Evolutionary conservation across 2,797 vertebrate genomes (phyloP).

Genomic region (Leptoclinus maculatus): DNA sequence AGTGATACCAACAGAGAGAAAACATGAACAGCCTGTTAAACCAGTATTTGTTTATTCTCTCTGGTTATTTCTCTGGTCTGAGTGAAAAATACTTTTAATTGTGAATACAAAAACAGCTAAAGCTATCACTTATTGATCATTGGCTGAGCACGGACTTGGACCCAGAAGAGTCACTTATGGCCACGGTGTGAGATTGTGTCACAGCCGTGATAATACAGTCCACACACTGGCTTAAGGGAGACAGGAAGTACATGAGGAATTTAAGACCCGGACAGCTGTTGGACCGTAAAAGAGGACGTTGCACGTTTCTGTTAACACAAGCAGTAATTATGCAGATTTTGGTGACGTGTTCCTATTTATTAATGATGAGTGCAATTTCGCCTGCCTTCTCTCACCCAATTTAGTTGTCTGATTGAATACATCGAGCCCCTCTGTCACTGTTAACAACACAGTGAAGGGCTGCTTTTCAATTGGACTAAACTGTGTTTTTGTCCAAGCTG

Average conservation of each 20-base stretch:
- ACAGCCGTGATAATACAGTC: conserved; percentile 65
- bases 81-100: not conserved
- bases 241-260: conserved; percentile 80
- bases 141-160: conserved; percentile 40
- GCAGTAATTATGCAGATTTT: not conserved
- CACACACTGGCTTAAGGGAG: conserved; percentile 72
- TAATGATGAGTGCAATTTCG: not conserved
- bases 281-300: not conserved
- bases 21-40: conserved; percentile 48
- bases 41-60: conserved; percentile 47
- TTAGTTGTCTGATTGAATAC: not conserved
- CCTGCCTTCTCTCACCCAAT: not conserved
- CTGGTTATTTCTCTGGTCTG: not conserved
- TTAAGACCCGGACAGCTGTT: conserved; percentile 44
- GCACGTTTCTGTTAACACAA: not conserved
- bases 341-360: not conserved
- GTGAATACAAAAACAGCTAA: not conserved
- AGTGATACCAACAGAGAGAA: conserved; percentile 37
- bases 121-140: conserved; percentile 1
- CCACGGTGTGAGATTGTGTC: conserved; percentile 78
- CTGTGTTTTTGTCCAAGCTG: not conserved
- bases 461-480: not conserved
- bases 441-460: not conserved
- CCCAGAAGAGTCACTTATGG: conserved; percentile 76
- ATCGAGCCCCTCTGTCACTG: not conserved